A percentile compares a stretch with the other conserved stretches of the same genome.
Conservation (phyloP, 37 sponge, comb jelly and placozoan genomes). For the Beroe forskalii region DNA sequence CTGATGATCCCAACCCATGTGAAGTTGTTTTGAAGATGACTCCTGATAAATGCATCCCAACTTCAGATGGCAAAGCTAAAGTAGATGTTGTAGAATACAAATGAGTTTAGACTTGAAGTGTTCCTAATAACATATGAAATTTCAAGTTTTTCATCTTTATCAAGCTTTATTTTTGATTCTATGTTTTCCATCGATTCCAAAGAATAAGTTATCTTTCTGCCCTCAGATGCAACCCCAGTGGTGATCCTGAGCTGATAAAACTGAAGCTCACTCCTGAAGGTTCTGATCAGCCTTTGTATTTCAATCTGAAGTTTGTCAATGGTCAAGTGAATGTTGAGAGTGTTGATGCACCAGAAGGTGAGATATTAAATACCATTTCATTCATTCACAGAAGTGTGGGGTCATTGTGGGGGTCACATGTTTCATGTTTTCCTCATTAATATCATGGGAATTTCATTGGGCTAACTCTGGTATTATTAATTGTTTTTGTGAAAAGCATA, state of each 20-base stretch:
- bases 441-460: too few relatives aligned
- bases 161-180: too few relatives aligned
- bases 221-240: slow-evolving; percentile 38
- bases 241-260: slow-evolving; percentile 61
- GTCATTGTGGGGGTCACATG: too few relatives aligned
- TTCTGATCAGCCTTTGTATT: slow-evolving; percentile 6
- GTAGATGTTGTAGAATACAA: slow-evolving; percentile 29
- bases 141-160: too few relatives aligned
- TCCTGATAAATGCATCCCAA: slow-evolving; percentile 31
- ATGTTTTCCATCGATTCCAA: too few relatives aligned
- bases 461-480: not conserved
- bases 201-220: too few relatives aligned
- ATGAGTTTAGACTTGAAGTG: not conserved
- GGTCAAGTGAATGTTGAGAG: slow-evolving; percentile 60
- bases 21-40: slow-evolving; percentile 58
- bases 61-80: slow-evolving; percentile 58
- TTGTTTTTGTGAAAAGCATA: too few relatives aligned
- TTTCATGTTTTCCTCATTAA: too few relatives aligned
- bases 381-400: too few relatives aligned
- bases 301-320: slow-evolving; percentile 8
- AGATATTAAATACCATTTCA: too few relatives aligned
- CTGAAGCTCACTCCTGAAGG: slow-evolving; percentile 48
- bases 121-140: not conserved
- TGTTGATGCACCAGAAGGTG: slow-evolving; percentile 41
- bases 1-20: slow-evolving; percentile 63